Conservation (phyloP, 2,113 vertebrate species). For the Nymphicus hollandicus region DNA sequence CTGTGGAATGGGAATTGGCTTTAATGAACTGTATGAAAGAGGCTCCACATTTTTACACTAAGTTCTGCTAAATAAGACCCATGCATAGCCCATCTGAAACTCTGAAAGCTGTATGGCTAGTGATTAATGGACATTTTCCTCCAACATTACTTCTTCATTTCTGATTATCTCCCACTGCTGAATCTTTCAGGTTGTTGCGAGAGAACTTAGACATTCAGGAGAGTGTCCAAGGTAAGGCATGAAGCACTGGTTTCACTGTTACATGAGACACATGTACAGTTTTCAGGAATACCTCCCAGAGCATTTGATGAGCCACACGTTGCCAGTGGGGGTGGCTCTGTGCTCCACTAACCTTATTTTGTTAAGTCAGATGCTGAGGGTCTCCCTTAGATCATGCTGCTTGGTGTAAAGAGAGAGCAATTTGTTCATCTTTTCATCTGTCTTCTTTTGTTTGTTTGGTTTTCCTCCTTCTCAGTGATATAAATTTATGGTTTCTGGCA, state of each 20-base stretch:
- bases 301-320: neutral
- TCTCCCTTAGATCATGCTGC: neutral
- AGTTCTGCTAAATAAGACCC: neutral
- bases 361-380: neutral
- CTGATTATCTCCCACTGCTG: neutral
- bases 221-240: neutral
- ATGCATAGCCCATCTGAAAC: neutral
- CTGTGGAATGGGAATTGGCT: neutral
- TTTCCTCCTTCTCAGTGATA: neutral
- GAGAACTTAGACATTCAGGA: neutral
- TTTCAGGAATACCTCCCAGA: neutral
- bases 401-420: constrained; percentile 7
- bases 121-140: neutral
- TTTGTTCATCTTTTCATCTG: neutral
- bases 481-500: neutral
- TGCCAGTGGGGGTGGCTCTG: neutral
- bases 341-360: neutral
- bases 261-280: fast-evolving
- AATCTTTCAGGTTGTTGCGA: neutral
- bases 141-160: neutral
- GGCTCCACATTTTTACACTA: neutral
- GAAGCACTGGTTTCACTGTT: neutral
- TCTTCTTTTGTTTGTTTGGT: neutral
- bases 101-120: neutral
- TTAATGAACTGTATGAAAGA: neutral